Conservation (phyloP, 2,113 vertebrate genomes). For the Pseudorasbora parva region DNA sequence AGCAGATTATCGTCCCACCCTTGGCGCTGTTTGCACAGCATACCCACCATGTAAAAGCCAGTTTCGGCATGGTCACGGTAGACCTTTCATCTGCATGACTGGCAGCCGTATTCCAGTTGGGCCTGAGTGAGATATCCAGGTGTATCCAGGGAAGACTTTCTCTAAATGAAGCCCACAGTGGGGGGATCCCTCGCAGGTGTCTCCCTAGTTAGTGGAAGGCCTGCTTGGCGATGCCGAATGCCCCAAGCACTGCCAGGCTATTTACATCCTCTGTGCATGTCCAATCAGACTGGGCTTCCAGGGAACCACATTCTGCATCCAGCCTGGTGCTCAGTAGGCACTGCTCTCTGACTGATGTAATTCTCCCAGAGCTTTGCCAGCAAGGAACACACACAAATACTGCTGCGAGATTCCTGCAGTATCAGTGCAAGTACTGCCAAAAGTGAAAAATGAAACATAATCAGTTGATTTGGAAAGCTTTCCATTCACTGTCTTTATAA, state of each 20-base stretch:
- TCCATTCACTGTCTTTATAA: not conserved
- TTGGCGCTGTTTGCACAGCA: slow-evolving; percentile 38
- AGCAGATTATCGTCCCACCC: slow-evolving; percentile 53
- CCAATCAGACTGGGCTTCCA: slow-evolving; percentile 50
- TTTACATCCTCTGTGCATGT: slow-evolving; percentile 45
- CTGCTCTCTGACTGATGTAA: slow-evolving; percentile 31
- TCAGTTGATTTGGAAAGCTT: not conserved
- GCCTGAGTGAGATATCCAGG: slow-evolving; percentile 43
- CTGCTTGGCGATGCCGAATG: slow-evolving; percentile 42
- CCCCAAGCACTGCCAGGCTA: slow-evolving; percentile 50
- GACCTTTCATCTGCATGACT: slow-evolving; percentile 46
- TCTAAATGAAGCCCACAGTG: slow-evolving; percentile 38
- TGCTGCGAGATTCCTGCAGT: not conserved
- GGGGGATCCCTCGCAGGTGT: slow-evolving; percentile 23
- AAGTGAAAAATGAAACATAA: not conserved
- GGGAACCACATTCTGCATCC: slow-evolving; percentile 15
- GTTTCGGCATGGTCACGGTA: slow-evolving; percentile 48
- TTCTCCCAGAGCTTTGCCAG: slow-evolving; percentile 39
- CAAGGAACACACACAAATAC: slow-evolving; percentile 10
- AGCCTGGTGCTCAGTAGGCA: slow-evolving; percentile 34
- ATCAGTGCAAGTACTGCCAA: not conserved
- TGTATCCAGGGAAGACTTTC: slow-evolving; percentile 32
- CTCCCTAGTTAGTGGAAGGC: slow-evolving; percentile 32
- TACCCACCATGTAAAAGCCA: slow-evolving; percentile 42
- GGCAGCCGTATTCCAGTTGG: slow-evolving; percentile 29